A percentile compares a stretch with the other conserved stretches of the same genome.
phyloP scores from a whole-genome alignment of 2,797 vertebrate genomes.

The Mormyrops boulengeri region DNA sequence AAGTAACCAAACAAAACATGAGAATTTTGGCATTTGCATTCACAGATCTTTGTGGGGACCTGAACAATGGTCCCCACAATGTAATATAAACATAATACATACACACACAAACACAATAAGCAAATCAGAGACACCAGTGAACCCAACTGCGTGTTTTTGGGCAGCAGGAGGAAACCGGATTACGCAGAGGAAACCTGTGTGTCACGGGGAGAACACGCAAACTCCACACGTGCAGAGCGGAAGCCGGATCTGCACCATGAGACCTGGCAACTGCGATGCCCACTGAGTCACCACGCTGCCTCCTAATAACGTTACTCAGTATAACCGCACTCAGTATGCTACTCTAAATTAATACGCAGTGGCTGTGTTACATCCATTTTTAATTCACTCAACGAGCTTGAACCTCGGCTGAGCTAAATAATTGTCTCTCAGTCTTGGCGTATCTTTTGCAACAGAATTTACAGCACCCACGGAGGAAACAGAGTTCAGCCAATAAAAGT shows the following conservation, averaged over 20 bases:
- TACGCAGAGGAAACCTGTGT: not conserved
- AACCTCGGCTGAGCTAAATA: constrained; percentile 60
- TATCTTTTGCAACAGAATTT: constrained; percentile 60
- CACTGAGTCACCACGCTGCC: not conserved
- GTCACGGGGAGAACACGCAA: not conserved
- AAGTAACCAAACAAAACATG: too few relatives aligned
- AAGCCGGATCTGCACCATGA: not conserved
- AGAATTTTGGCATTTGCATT: not conserved
- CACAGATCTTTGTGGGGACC: not conserved
- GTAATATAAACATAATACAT: not conserved
- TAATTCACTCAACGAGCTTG: constrained; percentile 34
- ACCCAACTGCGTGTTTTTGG: not conserved
- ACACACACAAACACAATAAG: not conserved
- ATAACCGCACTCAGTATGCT: not conserved
- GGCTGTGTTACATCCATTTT: not conserved
- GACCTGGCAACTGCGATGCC: not conserved
- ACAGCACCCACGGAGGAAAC: constrained; percentile 60
- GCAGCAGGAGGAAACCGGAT: not conserved
- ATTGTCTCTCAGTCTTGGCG: constrained; percentile 50
- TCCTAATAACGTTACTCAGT: not conserved
- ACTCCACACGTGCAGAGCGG: not conserved
- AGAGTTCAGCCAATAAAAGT: constrained; percentile 63
- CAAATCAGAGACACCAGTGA: not conserved
- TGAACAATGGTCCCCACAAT: not conserved
- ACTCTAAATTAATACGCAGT: constrained; percentile 1